Evolutionary conservation across 2,113 vertebrate species (phyloP).

Genomic region (Pipra filicauda): DNA sequence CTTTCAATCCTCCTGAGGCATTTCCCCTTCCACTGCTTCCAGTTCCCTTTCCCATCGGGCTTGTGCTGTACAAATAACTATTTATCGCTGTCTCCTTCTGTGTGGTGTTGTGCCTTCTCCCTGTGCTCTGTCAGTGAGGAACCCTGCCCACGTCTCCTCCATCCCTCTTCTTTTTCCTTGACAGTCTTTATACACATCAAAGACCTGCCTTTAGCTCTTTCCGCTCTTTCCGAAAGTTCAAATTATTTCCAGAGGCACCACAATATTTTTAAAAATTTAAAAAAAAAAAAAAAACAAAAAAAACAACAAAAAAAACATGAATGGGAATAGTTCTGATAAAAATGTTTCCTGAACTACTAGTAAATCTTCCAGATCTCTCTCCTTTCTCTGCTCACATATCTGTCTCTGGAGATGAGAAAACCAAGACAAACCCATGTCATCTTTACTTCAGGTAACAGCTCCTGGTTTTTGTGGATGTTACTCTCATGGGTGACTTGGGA

Average conservation of each 20-base stretch:
- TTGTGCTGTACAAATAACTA: background rate
- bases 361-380: background rate
- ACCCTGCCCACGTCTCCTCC: background rate
- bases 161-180: background rate
- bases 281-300: background rate
- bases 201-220: background rate
- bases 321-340: background rate
- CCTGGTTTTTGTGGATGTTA: background rate
- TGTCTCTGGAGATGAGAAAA: background rate
- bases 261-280: background rate
- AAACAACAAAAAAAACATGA: background rate
- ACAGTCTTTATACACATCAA: background rate
- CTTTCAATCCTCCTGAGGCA: background rate
- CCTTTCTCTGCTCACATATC: background rate
- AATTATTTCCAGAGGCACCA: background rate
- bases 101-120: background rate
- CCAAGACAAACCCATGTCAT: background rate
- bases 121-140: background rate
- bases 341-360: background rate
- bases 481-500: fast-evolving
- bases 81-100: background rate
- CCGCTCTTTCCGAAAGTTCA: background rate
- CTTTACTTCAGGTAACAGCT: background rate
- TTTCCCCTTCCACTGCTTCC: background rate
- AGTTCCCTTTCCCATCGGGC: background rate